phyloP scores from a whole-genome alignment of 2,888 invertebrate genomes.

The Stenchaetothrips biformis region DNA sequence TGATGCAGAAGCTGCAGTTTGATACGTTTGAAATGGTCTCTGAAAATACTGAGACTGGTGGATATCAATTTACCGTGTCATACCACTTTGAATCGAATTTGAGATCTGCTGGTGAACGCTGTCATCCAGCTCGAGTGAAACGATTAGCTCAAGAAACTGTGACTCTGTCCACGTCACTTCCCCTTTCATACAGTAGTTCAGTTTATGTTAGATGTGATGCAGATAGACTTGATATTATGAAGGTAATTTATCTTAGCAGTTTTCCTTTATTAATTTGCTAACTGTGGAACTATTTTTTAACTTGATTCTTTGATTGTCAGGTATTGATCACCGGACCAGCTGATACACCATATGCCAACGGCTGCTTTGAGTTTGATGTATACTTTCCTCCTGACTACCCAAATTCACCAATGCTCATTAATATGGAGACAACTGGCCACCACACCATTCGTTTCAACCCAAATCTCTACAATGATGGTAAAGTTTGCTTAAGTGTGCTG shows the following conservation, averaged over 20 bases:
- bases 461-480: slow-evolving; percentile 91
- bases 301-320: slow-evolving; percentile 45
- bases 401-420: slow-evolving; percentile 81
- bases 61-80: slow-evolving; percentile 75
- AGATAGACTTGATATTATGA: slow-evolving; percentile 92
- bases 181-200: slow-evolving; percentile 86
- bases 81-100: slow-evolving; percentile 88
- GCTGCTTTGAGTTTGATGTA: slow-evolving; percentile 87
- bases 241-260: slow-evolving; percentile 52
- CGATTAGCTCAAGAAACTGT: slow-evolving; percentile 92
- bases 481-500: slow-evolving; percentile 88
- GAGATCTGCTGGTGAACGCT: slow-evolving; percentile 77
- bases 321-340: slow-evolving; percentile 88
- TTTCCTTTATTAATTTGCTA: neutral
- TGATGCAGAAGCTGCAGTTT: slow-evolving; percentile 86
- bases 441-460: slow-evolving; percentile 89
- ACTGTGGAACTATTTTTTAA: neutral
- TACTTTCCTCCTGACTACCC: slow-evolving; percentile 82
- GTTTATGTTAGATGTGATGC: slow-evolving; percentile 94
- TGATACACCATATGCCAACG: slow-evolving; percentile 87
- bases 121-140: slow-evolving; percentile 81
- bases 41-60: slow-evolving; percentile 67
- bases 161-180: slow-evolving; percentile 85
- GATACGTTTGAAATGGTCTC: slow-evolving; percentile 89
- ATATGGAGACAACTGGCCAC: slow-evolving; percentile 83